A percentile compares a stretch with the other conserved stretches of the same genome.
phyloP scores from a whole-genome alignment of 1,140 invertebrate genomes.

The Drosophila novamexicana region DNA sequence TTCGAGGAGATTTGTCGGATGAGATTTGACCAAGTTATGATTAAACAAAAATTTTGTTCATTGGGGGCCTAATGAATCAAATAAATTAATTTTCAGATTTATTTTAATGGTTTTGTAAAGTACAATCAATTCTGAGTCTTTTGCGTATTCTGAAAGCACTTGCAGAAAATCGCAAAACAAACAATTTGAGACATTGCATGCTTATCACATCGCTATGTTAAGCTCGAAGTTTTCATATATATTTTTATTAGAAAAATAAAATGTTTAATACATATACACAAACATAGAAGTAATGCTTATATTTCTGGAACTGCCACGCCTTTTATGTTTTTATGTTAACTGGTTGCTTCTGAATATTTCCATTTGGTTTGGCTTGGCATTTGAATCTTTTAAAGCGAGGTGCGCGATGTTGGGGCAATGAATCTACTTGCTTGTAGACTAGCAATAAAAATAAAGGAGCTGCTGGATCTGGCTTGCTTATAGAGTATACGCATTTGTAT shows the following conservation, averaged over 20 bases:
- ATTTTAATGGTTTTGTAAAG: too few relatives aligned
- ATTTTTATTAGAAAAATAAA: constrained; percentile 68
- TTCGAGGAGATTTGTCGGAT: too few relatives aligned
- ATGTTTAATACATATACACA: constrained; percentile 40
- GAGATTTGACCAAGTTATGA: too few relatives aligned
- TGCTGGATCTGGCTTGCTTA: constrained; percentile 16
- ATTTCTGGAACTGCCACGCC: constrained; percentile 2
- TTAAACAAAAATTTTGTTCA: too few relatives aligned
- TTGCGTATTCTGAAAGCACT: too few relatives aligned
- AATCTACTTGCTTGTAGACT: background rate
- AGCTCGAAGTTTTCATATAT: constrained; percentile 35
- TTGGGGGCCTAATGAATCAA: too few relatives aligned
- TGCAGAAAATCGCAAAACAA: too few relatives aligned
- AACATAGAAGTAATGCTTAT: background rate
- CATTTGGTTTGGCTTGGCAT: background rate
- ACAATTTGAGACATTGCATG: too few relatives aligned
- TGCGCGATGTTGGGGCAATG: constrained; percentile 6
- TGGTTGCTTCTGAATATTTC: background rate
- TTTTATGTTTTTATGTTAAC: background rate
- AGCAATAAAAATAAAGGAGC: background rate
- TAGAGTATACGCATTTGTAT: constrained; percentile 2
- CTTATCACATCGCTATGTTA: background rate
- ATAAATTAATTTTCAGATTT: too few relatives aligned
- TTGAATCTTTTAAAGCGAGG: constrained; percentile 1
- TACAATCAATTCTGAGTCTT: too few relatives aligned